phyloP scores from a whole-genome alignment of 2,113 vertebrate genomes.

The Erpornis zantholeuca region DNA sequence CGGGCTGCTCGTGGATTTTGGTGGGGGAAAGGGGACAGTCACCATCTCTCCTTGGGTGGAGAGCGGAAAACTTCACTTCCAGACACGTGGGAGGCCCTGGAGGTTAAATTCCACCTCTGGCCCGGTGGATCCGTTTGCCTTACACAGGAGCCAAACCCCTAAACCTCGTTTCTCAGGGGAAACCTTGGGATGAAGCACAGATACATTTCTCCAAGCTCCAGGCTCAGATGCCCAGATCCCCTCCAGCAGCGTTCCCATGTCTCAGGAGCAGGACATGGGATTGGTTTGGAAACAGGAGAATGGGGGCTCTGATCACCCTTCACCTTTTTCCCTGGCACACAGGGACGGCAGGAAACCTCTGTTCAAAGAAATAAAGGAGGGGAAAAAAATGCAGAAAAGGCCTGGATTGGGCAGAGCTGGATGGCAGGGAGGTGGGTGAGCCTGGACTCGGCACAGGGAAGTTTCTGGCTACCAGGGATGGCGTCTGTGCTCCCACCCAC shows the following conservation, averaged over 20 bases:
- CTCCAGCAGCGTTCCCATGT: fast-evolving
- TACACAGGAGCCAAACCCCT: background rate
- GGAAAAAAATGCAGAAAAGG: background rate
- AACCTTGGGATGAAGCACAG: constrained; percentile 29
- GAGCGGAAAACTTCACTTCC: background rate
- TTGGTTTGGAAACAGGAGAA: background rate
- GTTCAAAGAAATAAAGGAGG: background rate
- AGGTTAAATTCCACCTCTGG: background rate
- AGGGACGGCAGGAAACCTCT: background rate
- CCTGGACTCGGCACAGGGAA: background rate
- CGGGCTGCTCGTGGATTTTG: background rate
- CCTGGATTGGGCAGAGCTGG: background rate
- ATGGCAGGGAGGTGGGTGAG: background rate
- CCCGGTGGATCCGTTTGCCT: background rate
- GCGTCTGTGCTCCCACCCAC: background rate
- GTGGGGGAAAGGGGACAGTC: constrained; percentile 42
- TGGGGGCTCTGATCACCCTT: background rate
- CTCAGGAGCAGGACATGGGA: background rate
- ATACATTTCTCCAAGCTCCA: background rate
- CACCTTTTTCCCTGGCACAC: background rate
- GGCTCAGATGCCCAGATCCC: background rate
- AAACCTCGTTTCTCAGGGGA: background rate
- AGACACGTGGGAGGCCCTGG: background rate
- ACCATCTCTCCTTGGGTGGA: background rate
- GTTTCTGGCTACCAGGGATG: background rate